phyloP scores from a whole-genome alignment of 1,140 invertebrate genomes.

The Papilio aristodemus region DNA sequence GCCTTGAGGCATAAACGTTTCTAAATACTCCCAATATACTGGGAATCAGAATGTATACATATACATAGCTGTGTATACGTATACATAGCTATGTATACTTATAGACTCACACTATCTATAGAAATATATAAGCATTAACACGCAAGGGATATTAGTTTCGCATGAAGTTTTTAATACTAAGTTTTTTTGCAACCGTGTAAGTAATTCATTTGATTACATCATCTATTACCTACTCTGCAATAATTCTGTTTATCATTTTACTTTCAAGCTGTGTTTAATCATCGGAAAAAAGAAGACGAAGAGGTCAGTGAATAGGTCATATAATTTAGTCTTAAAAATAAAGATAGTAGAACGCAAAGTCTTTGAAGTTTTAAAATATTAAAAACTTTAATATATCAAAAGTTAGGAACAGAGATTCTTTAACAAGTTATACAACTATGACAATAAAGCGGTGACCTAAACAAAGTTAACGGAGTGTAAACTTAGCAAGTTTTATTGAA shows the following conservation, averaged over 20 bases:
- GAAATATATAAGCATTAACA: too few relatives aligned
- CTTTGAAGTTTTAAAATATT: not conserved
- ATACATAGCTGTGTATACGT: not conserved
- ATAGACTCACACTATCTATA: too few relatives aligned
- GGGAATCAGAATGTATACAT: not conserved
- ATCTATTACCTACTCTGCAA: too few relatives aligned
- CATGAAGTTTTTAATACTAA: too few relatives aligned
- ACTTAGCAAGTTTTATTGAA: not conserved
- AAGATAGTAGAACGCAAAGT: not conserved
- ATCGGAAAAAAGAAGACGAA: too few relatives aligned
- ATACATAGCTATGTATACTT: not conserved
- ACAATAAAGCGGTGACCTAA: constrained; percentile 16
- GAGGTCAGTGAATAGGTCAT: too few relatives aligned
- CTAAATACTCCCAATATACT: constrained; percentile 2
- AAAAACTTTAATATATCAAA: constrained; percentile 9
- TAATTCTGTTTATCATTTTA: too few relatives aligned
- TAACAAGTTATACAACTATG: constrained; percentile 14
- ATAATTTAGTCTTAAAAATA: too few relatives aligned
- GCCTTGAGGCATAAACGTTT: not conserved
- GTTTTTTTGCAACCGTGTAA: too few relatives aligned
- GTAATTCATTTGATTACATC: too few relatives aligned
- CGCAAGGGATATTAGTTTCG: too few relatives aligned
- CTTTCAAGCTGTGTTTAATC: too few relatives aligned
- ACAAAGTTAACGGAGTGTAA: constrained; percentile 20
- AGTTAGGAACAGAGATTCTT: constrained; percentile 9